These are phyloP conservation scores for Pammene fasciana DNA, from an alignment of 2,888 invertebrate species.

Conservation along the genomic window DNA sequence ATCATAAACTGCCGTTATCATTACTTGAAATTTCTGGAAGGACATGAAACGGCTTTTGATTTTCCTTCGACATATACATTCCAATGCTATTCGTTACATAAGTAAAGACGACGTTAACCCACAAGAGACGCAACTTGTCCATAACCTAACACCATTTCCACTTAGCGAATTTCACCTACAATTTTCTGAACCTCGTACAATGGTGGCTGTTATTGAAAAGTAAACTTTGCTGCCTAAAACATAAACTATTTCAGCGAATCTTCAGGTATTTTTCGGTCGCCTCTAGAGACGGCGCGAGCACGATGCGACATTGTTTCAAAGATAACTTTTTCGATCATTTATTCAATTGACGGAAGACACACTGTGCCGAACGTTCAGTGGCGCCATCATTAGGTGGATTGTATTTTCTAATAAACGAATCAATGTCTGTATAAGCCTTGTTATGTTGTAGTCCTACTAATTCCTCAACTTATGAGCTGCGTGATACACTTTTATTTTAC, in stretches of 20 bases:
- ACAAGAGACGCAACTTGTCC: conserved; percentile 3
- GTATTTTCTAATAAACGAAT: too few relatives aligned
- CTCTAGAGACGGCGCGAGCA: not conserved
- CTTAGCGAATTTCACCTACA: conserved; percentile 2
- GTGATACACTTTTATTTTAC: too few relatives aligned
- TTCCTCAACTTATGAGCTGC: too few relatives aligned
- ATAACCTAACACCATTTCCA: not conserved
- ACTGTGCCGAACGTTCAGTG: conserved; percentile 14
- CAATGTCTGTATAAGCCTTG: too few relatives aligned
- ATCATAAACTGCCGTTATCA: too few relatives aligned
- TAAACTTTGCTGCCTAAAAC: not conserved
- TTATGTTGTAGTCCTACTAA: too few relatives aligned
- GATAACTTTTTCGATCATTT: conserved; percentile 10
- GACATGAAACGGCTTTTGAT: not conserved
- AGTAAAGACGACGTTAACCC: not conserved
- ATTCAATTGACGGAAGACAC: conserved; percentile 5
- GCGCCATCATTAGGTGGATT: too few relatives aligned
- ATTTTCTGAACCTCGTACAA: not conserved
- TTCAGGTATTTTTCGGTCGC: not conserved
- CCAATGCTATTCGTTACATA: not conserved
- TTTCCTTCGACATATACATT: not conserved
- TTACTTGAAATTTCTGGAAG: not conserved
- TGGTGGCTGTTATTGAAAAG: not conserved
- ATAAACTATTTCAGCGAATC: not conserved
- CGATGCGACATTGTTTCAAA: conserved; percentile 9